A percentile compares a stretch with the other conserved stretches of the same genome.
Conservation (phyloP, 2,113 vertebrate species). For the Procavia capensis region DNA sequence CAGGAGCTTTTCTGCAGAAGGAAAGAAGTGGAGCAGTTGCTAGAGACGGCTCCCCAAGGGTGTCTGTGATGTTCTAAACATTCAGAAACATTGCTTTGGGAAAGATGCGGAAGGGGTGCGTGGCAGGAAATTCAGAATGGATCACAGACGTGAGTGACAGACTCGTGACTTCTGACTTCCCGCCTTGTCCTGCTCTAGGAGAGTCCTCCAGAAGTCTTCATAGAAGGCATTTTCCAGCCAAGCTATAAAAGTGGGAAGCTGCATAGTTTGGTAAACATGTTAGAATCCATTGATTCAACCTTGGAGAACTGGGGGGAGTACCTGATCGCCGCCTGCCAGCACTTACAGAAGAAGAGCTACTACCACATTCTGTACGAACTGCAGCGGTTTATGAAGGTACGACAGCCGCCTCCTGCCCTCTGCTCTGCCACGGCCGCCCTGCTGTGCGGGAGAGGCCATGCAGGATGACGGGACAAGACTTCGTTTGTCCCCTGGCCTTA, state of each 20-base stretch:
- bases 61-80: background rate
- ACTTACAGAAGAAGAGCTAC: conserved; percentile 93
- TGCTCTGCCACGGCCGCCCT: background rate
- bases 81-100: background rate
- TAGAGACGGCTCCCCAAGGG: background rate
- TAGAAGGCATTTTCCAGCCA: conserved; percentile 95
- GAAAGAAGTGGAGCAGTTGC: background rate
- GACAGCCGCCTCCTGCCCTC: background rate
- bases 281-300: conserved; percentile 93
- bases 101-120: background rate
- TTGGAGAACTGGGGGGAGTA: conserved; percentile 94
- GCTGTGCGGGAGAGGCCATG: fast-evolving
- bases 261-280: conserved; percentile 91
- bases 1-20: background rate
- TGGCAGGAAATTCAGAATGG: background rate
- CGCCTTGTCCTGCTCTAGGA: conserved; percentile 86
- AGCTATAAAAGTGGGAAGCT: conserved; percentile 93
- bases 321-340: conserved; percentile 96
- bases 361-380: conserved; percentile 97
- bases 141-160: background rate
- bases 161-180: background rate
- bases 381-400: conserved; percentile 98
- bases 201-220: conserved; percentile 95
- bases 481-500: background rate
- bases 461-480: background rate